Evolutionary conservation across 1,140 invertebrate genomes (phyloP), one percentile per base, ranked within the genome.

Genomic region (Drosophila sturtevanti): DNA sequence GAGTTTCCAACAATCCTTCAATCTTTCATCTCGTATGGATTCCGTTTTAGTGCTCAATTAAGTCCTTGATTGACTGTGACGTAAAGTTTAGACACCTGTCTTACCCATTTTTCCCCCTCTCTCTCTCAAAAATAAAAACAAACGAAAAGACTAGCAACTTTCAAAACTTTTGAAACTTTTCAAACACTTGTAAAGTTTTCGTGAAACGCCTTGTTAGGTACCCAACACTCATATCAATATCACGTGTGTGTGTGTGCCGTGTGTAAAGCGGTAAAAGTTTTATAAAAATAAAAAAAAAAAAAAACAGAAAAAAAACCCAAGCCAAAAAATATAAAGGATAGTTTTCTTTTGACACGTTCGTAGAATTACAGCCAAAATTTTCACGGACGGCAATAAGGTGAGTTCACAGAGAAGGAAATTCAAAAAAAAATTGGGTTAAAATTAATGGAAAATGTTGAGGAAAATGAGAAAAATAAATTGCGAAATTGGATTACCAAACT

Each of bases 361-460:
- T 79, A 84, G 78, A 86, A 91, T 85, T 87, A 61, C 74, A 82
- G 89, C 68, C 90, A 92, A 90, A 89, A 92, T 92, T 92, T 92
- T 92, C 81, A 92, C 91, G 77, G 91, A 92, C 91, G 91, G 91
- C 56, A 92, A 92, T 79, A 92, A 92, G 91, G 91, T 92, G 79
- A 90, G 78, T 74, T 11, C 0, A 11, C 4, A 5, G 38, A 41
- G 31, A 16, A 1, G 9, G 18, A 0, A 21, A 18, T 14, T 11
- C 3, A 18, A 22, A 37, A n/a, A 27, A n/a, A n/a, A n/a, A n/a
- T n/a, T n/a, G n/a, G n/a, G n/a, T n/a, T n/a, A n/a, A n/a, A 66
- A 10, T 27, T 2, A 9, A 11, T 35, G 12, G 11, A 6, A 31
- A 9, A 48, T 18, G 27, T 2, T n/a, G 16, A 9, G 1, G 1